Base-by-base conservation (phyloP, 1,140 invertebrate species). In the Euschistus heros region DNA sequence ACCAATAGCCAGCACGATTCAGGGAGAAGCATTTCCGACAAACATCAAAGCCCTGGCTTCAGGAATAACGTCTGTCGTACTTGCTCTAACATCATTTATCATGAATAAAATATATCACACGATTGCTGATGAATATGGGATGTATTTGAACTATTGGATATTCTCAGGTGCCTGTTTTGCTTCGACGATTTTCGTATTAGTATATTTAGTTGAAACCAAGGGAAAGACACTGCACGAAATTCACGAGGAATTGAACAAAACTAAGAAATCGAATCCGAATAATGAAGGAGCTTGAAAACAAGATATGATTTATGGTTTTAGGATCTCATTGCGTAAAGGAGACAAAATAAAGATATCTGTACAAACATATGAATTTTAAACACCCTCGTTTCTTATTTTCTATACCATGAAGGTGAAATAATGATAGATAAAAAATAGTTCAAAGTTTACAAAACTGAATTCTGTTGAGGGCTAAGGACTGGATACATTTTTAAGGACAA, bases 161-260 rank as follows among this genome's bases (percentile, higher is more conserved):
- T 94, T 94, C 74, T 78, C 85, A 0, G 74, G 81, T 10, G 79
- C 85, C 69, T 86, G 85, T 26, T 69, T 84, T 0, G 52, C 84
- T 2, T 80, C 85, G 8, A 71, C 84, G 0, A 63, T 86, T 18
- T 90, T 85, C 71, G 80, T 85, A 54, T 75, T 84, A 24, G 74
- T 80, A 4, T 78, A 80, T 50, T 77, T 91, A 22, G 88, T 89
- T 0, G 90, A 93, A 76, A 93, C 89, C 0, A 92, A 91, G 75
- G 87, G 86, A 14, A 89, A 87, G 72, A 84, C 85, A 0, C 80
- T 91, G 50, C 82, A 84, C 70, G 77, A 84, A 71, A 82, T 85
- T 66, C 77, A 79, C 61, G 62, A 68, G 2, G 70, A 73, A 20
- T 57, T 77, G 17, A 70, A 70, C 10, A 67, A 67, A n/a, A 55